Evolutionary conservation across 2,113 vertebrate species (phyloP).

Genomic region (Corythoichthys haematopterus): DNA sequence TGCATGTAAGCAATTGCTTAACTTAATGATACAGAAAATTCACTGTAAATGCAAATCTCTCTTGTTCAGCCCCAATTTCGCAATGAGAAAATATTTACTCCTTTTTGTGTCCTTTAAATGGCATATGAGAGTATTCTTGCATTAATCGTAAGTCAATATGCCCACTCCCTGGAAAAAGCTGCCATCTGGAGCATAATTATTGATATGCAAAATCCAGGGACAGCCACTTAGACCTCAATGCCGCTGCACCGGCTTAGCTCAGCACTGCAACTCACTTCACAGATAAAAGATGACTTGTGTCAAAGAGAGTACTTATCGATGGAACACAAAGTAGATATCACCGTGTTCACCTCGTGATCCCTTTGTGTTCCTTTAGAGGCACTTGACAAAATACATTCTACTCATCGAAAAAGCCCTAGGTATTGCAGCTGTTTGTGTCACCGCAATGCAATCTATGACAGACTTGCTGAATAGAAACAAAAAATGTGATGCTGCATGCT

Average conservation of each 20-base stretch:
- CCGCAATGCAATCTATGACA: constrained; percentile 51
- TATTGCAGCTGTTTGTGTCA: constrained; percentile 56
- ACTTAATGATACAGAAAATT: no score
- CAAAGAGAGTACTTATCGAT: constrained; percentile 49
- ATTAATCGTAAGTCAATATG: constrained; percentile 48
- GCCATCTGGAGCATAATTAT: constrained; percentile 50
- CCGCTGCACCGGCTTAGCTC: constrained; percentile 15
- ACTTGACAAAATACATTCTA: constrained; percentile 54
- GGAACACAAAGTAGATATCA: constrained; percentile 34
- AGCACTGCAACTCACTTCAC: constrained; percentile 17
- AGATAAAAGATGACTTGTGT: constrained; percentile 42
- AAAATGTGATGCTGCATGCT: constrained; percentile 51
- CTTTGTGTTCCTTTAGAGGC: constrained; percentile 47
- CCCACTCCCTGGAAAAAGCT: constrained; percentile 40
- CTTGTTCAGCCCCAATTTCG: no score
- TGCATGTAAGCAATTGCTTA: no score
- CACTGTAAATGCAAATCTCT: no score
- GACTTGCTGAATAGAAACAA: constrained; percentile 47
- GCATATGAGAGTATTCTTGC: constrained; percentile 29
- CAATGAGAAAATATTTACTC: no score
- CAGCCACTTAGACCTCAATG: constrained; percentile 19
- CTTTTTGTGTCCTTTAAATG: constrained; percentile 36
- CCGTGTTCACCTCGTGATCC: constrained; percentile 38
- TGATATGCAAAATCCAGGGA: constrained; percentile 28
- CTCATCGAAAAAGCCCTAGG: constrained; percentile 47